Evolutionary conservation across 2,113 vertebrate species (phyloP).

Genomic region (Odocoileus hemionus): DNA sequence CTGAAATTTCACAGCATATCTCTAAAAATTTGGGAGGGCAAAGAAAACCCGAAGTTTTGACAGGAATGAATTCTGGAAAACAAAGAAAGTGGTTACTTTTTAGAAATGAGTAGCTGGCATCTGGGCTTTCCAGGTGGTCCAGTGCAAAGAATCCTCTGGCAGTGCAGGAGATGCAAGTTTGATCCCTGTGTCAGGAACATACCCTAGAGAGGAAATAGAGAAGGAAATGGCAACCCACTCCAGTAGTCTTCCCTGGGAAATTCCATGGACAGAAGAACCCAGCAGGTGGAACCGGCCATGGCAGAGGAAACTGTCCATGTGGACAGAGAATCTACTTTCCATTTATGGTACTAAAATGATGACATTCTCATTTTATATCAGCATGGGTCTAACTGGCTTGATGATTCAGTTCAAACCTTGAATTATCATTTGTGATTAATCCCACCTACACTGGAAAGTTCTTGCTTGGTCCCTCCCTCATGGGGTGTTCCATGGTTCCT

Average conservation of each 20-base stretch:
- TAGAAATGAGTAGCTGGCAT: constrained; percentile 3
- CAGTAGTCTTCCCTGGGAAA: background rate
- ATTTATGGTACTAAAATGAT: constrained; percentile 33
- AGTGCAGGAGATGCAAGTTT: background rate
- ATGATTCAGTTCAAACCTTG: constrained; percentile 23
- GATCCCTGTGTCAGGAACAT: background rate
- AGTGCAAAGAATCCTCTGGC: rapidly evolving
- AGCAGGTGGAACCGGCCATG: too few relatives aligned
- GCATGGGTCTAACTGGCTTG: background rate
- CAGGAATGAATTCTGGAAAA: background rate
- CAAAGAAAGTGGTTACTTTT: background rate
- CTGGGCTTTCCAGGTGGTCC: background rate
- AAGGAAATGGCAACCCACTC: background rate
- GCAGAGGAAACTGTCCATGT: background rate
- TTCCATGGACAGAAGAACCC: background rate
- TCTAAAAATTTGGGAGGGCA: background rate
- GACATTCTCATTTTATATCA: background rate
- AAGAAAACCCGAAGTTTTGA: background rate
- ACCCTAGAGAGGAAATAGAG: background rate
- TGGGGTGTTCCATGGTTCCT: background rate
- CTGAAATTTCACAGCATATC: background rate
- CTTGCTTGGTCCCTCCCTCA: background rate
- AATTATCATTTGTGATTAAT: constrained; percentile 49
- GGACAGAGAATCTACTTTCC: background rate
- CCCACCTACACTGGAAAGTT: background rate